A percentile compares a stretch with the other conserved stretches of the same genome.
phyloP scores from a whole-genome alignment of 2,888 invertebrate genomes.

The Harpagoxenus sublaevis region DNA sequence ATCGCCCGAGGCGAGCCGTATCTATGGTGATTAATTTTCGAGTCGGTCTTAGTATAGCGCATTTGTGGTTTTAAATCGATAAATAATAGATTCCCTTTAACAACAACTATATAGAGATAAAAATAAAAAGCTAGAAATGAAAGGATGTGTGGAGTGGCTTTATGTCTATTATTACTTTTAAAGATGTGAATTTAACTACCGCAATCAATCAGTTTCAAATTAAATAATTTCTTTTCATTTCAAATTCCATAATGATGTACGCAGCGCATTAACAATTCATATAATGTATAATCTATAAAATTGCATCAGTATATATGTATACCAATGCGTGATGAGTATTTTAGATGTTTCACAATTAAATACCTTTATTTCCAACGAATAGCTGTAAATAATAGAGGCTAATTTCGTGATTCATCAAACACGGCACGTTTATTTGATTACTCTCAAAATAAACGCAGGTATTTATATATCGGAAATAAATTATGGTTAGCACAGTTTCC shows the following conservation, averaged over 20 bases:
- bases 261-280: constrained; percentile 24
- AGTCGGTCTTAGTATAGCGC: constrained; percentile 3
- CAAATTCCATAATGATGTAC: neutral
- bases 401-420: constrained; percentile 60
- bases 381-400: constrained; percentile 35
- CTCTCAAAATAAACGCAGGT: constrained; percentile 61
- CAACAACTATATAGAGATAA: neutral
- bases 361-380: constrained; percentile 10
- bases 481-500: constrained; percentile 51
- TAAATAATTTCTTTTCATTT: constrained; percentile 23
- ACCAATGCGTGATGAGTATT: constrained; percentile 9
- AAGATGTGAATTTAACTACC: neutral
- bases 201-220: constrained; percentile 6
- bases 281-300: constrained; percentile 2
- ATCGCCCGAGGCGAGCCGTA: constrained; percentile 63
- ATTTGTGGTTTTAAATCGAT: constrained; percentile 8
- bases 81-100: neutral
- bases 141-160: neutral
- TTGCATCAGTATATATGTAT: neutral
- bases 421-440: constrained; percentile 57
- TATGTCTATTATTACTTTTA: neutral
- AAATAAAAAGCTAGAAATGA: neutral
- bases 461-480: constrained; percentile 34
- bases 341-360: constrained; percentile 47
- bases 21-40: constrained; percentile 44